A percentile compares a stretch with the other conserved stretches of the same genome.
These are phyloP conservation scores for Nomada lathburiana DNA, from an alignment of 2,888 invertebrate genomes.

Conservation along the genomic window DNA sequence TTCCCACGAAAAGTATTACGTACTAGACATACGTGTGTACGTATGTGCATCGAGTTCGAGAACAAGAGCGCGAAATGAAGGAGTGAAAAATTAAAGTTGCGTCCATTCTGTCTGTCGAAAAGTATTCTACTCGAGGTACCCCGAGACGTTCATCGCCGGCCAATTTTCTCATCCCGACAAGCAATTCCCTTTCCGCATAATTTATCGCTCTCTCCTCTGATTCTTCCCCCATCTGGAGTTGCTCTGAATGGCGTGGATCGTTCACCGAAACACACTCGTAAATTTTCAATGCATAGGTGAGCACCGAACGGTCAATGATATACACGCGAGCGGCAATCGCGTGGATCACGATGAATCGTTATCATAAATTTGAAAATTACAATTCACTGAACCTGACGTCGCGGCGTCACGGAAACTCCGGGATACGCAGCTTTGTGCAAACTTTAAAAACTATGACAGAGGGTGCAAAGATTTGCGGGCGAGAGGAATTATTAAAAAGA, in stretches of 20 bases:
- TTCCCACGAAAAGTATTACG: no score
- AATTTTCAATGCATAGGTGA: slow-evolving; percentile 57
- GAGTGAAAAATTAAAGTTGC: slow-evolving; percentile 22
- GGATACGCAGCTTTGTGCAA: background rate
- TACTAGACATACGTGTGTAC: background rate
- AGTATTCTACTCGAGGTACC: slow-evolving; percentile 24
- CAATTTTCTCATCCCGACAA: slow-evolving; percentile 48
- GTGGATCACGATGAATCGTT: slow-evolving; percentile 26
- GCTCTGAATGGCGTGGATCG: slow-evolving; percentile 36
- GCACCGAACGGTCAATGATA: slow-evolving; percentile 39
- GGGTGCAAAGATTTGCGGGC: background rate
- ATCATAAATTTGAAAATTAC: slow-evolving; percentile 44
- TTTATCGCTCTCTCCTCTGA: slow-evolving; percentile 48
- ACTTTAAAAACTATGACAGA: background rate
- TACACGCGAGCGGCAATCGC: slow-evolving; percentile 25
- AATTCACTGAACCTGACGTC: slow-evolving; percentile 10
- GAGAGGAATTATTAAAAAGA: background rate
- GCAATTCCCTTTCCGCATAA: slow-evolving; percentile 65
- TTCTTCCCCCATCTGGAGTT: slow-evolving; percentile 29
- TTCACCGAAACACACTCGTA: slow-evolving; percentile 42
- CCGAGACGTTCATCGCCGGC: slow-evolving; percentile 39
- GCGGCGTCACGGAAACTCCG: background rate
- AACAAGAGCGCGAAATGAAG: background rate
- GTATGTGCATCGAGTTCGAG: background rate
- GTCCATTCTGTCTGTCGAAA: background rate